Conservation (phyloP, 2,797 vertebrate genomes). For the Chromobotia macracanthus region DNA sequence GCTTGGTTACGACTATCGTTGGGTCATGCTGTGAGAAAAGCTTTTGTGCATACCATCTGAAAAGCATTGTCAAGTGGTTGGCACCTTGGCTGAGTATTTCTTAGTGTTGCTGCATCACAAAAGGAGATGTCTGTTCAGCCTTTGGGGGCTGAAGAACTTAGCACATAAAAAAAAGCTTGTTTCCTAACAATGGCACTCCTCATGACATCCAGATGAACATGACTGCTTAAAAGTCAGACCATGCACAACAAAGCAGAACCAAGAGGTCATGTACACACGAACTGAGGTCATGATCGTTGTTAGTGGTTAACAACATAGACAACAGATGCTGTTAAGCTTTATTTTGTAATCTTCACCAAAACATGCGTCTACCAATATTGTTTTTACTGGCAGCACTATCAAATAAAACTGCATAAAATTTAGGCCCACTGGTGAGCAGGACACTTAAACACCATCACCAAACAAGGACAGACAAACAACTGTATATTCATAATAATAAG, state of each 20-base stretch:
- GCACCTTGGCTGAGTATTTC: slow-evolving; percentile 64
- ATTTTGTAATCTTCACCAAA: background rate
- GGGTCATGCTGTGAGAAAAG: slow-evolving; percentile 48
- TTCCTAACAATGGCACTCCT: slow-evolving; percentile 58
- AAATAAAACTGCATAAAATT: too few species aligned
- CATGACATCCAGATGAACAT: slow-evolving; percentile 46
- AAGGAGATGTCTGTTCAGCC: slow-evolving; percentile 53
- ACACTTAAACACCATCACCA: too few species aligned
- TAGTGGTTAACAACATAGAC: slow-evolving; percentile 8
- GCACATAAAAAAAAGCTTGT: slow-evolving; percentile 59
- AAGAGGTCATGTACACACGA: slow-evolving; percentile 43
- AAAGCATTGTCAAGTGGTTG: slow-evolving; percentile 57
- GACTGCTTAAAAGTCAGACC: slow-evolving; percentile 19
- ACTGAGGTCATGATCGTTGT: slow-evolving; percentile 21
- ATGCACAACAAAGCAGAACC: too few species aligned
- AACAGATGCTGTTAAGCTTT: slow-evolving; percentile 1
- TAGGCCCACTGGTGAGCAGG: too few species aligned
- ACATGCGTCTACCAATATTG: too few species aligned
- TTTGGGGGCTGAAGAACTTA: slow-evolving; percentile 58
- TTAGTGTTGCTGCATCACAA: slow-evolving; percentile 60
- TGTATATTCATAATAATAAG: too few species aligned
- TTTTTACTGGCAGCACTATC: too few species aligned
- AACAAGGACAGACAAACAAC: too few species aligned
- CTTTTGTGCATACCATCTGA: slow-evolving; percentile 48
- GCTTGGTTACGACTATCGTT: slow-evolving; percentile 52